These are phyloP conservation scores for Melanotaenia nigrans DNA, from an alignment of 2,797 vertebrate species.

Conservation along the genomic window DNA sequence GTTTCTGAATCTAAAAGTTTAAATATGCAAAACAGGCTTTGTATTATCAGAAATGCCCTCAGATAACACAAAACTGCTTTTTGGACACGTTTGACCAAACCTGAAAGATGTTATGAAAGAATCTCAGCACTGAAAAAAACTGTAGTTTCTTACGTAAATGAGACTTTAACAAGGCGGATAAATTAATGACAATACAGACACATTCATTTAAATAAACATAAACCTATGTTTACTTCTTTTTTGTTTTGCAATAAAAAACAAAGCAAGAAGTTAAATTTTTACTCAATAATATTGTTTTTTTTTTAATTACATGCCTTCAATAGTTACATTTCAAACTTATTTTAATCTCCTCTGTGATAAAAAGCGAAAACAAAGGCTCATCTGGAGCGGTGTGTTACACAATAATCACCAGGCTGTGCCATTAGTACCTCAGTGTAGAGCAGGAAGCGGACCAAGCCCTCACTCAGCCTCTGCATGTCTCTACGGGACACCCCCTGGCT, in stretches of 20 bases:
- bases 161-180: not conserved
- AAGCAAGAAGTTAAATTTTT: not conserved
- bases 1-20: too few species aligned
- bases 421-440: slow-evolving; percentile 86
- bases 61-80: too few species aligned
- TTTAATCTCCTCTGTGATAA: not conserved
- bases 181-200: not conserved
- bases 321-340: not conserved
- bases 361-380: not conserved
- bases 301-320: not conserved
- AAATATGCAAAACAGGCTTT: too few species aligned
- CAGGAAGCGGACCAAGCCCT: slow-evolving; percentile 84
- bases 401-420: not conserved
- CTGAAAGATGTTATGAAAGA: too few species aligned
- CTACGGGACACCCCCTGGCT: slow-evolving; percentile 25
- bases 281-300: not conserved
- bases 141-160: not conserved
- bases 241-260: too few species aligned
- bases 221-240: not conserved
- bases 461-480: slow-evolving; percentile 77
- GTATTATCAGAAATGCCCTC: too few species aligned
- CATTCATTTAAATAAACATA: not conserved
- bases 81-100: too few species aligned
- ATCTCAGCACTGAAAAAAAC: too few species aligned
- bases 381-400: not conserved